These are phyloP conservation scores for Nautilus pompilius DNA, from an alignment of 1,140 invertebrate genomes.

Conservation along the genomic window DNA sequence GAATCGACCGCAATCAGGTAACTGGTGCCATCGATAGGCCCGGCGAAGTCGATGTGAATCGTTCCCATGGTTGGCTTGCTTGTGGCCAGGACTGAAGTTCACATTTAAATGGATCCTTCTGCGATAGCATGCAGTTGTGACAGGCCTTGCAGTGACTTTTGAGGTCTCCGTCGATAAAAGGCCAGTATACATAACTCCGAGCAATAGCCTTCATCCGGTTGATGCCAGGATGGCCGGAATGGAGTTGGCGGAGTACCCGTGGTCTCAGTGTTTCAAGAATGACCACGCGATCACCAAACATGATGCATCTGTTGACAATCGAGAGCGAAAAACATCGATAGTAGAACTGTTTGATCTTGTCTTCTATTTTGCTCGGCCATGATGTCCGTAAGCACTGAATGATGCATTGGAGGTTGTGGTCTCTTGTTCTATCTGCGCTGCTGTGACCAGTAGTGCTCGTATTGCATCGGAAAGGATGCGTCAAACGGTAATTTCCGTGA, in stretches of 20 bases:
- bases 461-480: too few relatives aligned
- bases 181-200: conserved; percentile 59
- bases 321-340: too few relatives aligned
- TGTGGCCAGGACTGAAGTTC: conserved; percentile 15
- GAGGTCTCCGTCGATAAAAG: conserved; percentile 54
- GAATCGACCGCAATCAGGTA: conserved; percentile 20
- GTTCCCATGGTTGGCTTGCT: conserved; percentile 16
- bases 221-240: conserved; percentile 57
- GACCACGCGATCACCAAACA: conserved; percentile 26
- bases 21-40: conserved; percentile 23
- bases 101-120: not conserved
- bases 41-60: conserved; percentile 26
- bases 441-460: too few relatives aligned
- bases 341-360: too few relatives aligned
- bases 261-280: conserved; percentile 50
- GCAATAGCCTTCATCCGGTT: conserved; percentile 59
- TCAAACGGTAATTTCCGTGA: too few relatives aligned
- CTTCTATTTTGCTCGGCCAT: too few relatives aligned
- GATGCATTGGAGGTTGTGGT: too few relatives aligned
- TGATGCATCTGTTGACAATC: conserved; percentile 17
- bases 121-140: conserved; percentile 23
- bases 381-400: too few relatives aligned
- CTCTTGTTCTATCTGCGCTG: too few relatives aligned
- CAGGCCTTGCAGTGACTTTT: conserved; percentile 27
- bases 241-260: conserved; percentile 48